These are phyloP conservation scores for Micrastur ruficollis DNA, from an alignment of 2,797 vertebrate species.

Conservation along the genomic window DNA sequence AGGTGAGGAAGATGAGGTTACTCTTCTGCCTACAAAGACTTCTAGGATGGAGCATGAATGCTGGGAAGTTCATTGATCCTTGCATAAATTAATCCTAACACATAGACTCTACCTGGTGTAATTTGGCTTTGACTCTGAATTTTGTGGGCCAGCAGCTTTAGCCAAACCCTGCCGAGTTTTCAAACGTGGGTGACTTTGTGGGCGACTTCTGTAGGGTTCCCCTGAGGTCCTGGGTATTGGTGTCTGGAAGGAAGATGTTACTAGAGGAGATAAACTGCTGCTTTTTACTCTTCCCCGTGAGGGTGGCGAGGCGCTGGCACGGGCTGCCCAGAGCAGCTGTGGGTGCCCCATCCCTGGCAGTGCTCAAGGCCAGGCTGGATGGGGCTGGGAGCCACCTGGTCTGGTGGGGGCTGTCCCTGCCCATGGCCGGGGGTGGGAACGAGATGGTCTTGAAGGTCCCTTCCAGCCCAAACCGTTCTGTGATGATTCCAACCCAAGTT, in stretches of 20 bases:
- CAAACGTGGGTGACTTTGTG: too few relatives aligned
- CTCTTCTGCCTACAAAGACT: not conserved
- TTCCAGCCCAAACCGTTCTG: too few relatives aligned
- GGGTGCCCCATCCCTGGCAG: too few relatives aligned
- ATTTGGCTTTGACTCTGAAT: not conserved
- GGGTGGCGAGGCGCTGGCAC: too few relatives aligned
- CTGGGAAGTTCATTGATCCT: not conserved
- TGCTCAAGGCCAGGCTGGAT: too few relatives aligned
- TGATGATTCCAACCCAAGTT: not conserved
- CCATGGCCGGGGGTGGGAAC: too few relatives aligned
- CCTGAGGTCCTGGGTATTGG: not conserved
- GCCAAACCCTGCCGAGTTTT: too few relatives aligned
- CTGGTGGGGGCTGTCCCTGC: too few relatives aligned
- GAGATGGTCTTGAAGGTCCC: too few relatives aligned
- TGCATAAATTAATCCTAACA: accelerated
- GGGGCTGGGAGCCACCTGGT: too few relatives aligned
- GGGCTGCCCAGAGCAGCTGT: too few relatives aligned
- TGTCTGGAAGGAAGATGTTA: not conserved
- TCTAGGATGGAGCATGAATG: not conserved
- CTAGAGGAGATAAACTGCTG: not conserved
- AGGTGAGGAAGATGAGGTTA: not conserved
- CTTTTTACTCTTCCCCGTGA: not conserved
- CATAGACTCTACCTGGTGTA: accelerated
- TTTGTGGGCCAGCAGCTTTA: not conserved
- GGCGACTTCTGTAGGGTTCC: not conserved